Conservation (phyloP, 2,113 vertebrate genomes). For the cat (Felis catus) region F.catus_Fca126_mat1.0 CM031414.1:97883001-97883500, state of each 20-base stretch:
- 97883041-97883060: neutral
- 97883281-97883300: neutral
- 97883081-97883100: neutral
- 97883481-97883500: constrained; percentile 40
- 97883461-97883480: neutral
- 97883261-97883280: neutral
- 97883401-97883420: neutral
- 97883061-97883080: neutral
- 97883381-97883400: neutral
- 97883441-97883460: neutral
- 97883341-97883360: neutral
- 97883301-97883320: neutral
- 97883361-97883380: neutral
- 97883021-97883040: neutral
- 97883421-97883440: neutral
- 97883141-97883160: neutral
- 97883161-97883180: neutral
- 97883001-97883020: neutral
- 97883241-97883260: neutral
- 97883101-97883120: neutral
- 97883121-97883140: neutral
- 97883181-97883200: neutral
- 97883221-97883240: neutral
- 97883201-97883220: neutral
- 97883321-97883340: neutral